These are phyloP conservation scores for Vireo altiloquus DNA, from an alignment of 2,113 vertebrate species.

Conservation along the genomic window DNA sequence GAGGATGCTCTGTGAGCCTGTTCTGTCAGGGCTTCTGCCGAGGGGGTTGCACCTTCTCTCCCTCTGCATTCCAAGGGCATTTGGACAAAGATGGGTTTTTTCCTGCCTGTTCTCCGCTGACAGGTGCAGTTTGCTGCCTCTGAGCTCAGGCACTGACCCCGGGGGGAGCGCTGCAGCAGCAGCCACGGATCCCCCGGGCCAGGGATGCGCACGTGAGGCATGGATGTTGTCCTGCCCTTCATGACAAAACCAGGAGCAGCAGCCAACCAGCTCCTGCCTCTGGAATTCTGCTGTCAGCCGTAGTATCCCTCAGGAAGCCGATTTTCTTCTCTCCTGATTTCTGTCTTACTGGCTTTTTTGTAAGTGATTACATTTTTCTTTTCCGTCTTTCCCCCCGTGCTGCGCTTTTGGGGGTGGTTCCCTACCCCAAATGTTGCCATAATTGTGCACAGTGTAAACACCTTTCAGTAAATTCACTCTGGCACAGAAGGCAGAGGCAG, in stretches of 20 bases:
- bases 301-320: neutral
- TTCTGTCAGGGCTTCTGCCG: neutral
- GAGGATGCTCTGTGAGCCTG: neutral
- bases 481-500: neutral
- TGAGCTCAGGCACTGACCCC: neutral
- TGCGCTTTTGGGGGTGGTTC: neutral
- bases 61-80: neutral
- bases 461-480: neutral
- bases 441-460: neutral
- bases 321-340: neutral
- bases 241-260: neutral
- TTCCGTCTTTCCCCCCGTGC: neutral
- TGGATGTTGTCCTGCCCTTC: neutral
- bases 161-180: neutral
- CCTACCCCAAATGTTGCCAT: neutral
- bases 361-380: neutral
- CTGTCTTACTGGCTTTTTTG: neutral
- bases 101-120: neutral
- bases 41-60: neutral
- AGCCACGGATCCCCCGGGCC: rapidly evolving
- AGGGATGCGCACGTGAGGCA: neutral
- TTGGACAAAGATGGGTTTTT: neutral
- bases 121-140: neutral
- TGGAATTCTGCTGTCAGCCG: neutral
- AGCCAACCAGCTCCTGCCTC: neutral